Evolutionary conservation across 2,113 vertebrate species (phyloP), one percentile per base, ranked within the genome.

Genomic region (Indicator indicator): DNA sequence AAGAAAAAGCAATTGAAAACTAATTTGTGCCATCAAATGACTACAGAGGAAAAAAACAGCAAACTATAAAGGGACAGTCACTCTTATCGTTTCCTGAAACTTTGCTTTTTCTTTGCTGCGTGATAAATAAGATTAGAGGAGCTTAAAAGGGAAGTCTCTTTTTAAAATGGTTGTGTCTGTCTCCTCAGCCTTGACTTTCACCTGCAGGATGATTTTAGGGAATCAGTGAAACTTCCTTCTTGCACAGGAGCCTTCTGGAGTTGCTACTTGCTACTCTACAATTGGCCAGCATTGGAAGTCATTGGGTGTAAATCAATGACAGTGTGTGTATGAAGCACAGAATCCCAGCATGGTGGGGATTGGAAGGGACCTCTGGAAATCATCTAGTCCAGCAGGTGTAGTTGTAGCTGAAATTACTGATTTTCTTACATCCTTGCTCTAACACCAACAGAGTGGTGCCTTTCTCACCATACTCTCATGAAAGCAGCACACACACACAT

Each of bases 281-380:
- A 48, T 12, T 3, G 1, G 38, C 5, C 17, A 1, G 0, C 4
- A 1, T 0, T 52, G 0, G 1, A n/a, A 30, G 11, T 6, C 44
- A n/a, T 50, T 16, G 23, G 7, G 33, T 15, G 50, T 26, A 13
- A 24, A 52, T 26, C 9, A 24, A 52, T 12, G 23, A 52, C 50
- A 52, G 23, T 26, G 50, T 26, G 50, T 23, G 12, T 52, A 24
- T 24, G 50, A 52, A 24, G 6, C 50, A 52, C 23, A 24, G 50
- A 12, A 52, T 24, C 50, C 27, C 27, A 56, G 55, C 27, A 30
- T 56, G 55, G 55, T 56, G 16, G 28, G 16, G 28, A 16, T 30
- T 56, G 55, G 55, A 56, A 56, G 55, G 16, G 28, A 32, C 55
- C 55, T 56, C 55, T 56, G 27, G 55, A 30, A 16, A 32, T 56